Base-by-base conservation (phyloP, 2,888 invertebrate species). In the Blastobasis lacticolella region DNA sequence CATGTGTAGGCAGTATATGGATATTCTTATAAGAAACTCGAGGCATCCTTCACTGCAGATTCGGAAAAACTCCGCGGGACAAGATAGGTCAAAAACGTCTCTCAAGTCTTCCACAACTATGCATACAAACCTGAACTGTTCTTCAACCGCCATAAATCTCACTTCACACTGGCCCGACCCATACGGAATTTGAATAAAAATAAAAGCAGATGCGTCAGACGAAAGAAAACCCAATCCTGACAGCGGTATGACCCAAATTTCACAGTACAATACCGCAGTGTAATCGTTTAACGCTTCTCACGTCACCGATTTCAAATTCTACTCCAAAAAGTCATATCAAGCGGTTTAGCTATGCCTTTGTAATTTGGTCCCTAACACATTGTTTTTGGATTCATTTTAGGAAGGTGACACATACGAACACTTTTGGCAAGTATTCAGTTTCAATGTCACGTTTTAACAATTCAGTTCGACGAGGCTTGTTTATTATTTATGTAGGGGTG, bases 141-240 rank as follows among this genome's bases (percentile, higher is more conserved):
- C 74, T 72, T 69, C 77, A 71, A 72, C 69, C 59, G 62, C 63
- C 64, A 75, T 81, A 81, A 84, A 83, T 81, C 75, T 76, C 71
- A 75, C 73, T 77, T 77, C 73, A 73, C 75, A 72, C 73, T 46
- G 50, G 71, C 67, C 67, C 67, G 67, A 71, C 57, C 62, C 61
- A 63, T 62, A 49, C 55, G 71, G 70, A 71, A 70, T 74, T 74
- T 67, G 71, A 75, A 78, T 73, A 73, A 78, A 78, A 78, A 76
- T 73, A 74, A 23, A 75, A 73, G 58, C 56, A 56, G 52, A 49
- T 50, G 38, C 47, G 48, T 53, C 70, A 66, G 60, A 64, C 69
- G 66, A 81, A 67, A 78, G 57, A 58, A 60, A 54, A 74, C 81
- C 63, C 63, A 77, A 75, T 71, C 52, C 55, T 59, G 53, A 66